Evolutionary conservation across 2,113 vertebrate species (phyloP), one percentile per base, ranked within the genome.

Genomic region (Capreolus pygargus): DNA sequence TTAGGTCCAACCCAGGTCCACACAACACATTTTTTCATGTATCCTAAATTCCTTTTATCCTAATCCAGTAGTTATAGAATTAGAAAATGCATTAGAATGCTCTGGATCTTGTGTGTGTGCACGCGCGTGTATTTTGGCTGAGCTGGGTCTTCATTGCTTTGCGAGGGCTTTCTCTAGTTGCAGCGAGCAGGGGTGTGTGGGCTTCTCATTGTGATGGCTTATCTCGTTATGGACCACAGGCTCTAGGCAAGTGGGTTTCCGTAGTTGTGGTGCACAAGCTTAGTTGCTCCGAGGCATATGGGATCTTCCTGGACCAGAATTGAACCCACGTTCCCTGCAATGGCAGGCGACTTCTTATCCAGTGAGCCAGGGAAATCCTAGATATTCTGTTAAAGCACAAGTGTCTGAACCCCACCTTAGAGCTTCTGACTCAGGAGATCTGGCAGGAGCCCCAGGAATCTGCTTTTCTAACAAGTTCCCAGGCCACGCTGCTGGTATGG

Each of bases 51-150:
- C 47, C 55, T 94, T 91, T 82, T 52, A 86, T 60, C 78, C n/a
- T 57, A 87, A 67, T 7, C 74, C 27, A 54, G 36, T 11, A 19
- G n/a, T 76, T 82, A 47, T 83, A 55, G 87, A 55, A 88, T 47
- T 25, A 45, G 78, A 84, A 50, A n/a, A 3, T 17, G 36, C 45
- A 13, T 64, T 64, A 17, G 55, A 83, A 28, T 64, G 39, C 30
- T 11, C 84, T 39, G 64, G 57, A 61, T 12, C 67, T 12, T 36
- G 10, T 21, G 61, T 4, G 1, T 10, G 61, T 4, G 30, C 3
- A 2, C 30, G 30, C 0, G 0, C 1, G 1, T 25, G 23, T 57
- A 19, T 70, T 23, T 39, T 39, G n/a, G 5, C 67, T 70, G 67
- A 23, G n/a, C 67, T 70, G 67, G 2, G n/a, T 70, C n/a, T 39